phyloP scores from a whole-genome alignment of 2,888 invertebrate species.

The Seladonia tumulorum region DNA sequence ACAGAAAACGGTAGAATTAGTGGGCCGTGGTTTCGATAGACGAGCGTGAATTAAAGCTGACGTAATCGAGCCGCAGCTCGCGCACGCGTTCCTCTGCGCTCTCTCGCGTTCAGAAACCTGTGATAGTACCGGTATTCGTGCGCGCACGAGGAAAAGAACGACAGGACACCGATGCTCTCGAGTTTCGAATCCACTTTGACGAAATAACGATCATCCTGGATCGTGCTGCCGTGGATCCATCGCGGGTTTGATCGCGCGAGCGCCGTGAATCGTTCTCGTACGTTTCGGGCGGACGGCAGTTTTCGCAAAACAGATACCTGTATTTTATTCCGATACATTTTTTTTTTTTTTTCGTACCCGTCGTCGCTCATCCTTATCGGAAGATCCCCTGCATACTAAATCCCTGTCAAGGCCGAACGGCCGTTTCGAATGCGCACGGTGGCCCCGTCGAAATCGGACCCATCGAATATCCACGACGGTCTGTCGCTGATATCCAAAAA shows the following conservation, averaged over 20 bases:
- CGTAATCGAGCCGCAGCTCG: slow-evolving; percentile 41
- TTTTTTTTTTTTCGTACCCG: not conserved
- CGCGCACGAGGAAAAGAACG: slow-evolving; percentile 8
- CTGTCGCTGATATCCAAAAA: not conserved
- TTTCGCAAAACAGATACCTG: not conserved
- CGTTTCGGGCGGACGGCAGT: slow-evolving; percentile 27
- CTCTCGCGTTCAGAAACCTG: not conserved
- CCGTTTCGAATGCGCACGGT: not conserved
- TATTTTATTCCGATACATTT: slow-evolving; percentile 13
- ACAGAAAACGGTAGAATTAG: slow-evolving; percentile 29
- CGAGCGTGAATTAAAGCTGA: slow-evolving; percentile 46
- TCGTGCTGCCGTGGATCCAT: slow-evolving; percentile 18
- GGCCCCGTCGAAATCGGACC: not conserved
- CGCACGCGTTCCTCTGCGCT: not conserved
- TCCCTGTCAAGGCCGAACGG: not conserved
- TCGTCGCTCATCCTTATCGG: not conserved
- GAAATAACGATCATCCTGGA: slow-evolving; percentile 36
- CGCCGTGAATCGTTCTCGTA: slow-evolving; percentile 22
- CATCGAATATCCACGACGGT: not conserved
- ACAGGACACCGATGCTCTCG: slow-evolving; percentile 27
- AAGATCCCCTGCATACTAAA: not conserved
- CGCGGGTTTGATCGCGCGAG: slow-evolving; percentile 17
- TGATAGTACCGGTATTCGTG: not conserved
- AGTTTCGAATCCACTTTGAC: slow-evolving; percentile 53
- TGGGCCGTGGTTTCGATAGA: slow-evolving; percentile 21